These are phyloP conservation scores for Lathamus discolor DNA, from an alignment of 2,113 vertebrate species.

Conservation along the genomic window DNA sequence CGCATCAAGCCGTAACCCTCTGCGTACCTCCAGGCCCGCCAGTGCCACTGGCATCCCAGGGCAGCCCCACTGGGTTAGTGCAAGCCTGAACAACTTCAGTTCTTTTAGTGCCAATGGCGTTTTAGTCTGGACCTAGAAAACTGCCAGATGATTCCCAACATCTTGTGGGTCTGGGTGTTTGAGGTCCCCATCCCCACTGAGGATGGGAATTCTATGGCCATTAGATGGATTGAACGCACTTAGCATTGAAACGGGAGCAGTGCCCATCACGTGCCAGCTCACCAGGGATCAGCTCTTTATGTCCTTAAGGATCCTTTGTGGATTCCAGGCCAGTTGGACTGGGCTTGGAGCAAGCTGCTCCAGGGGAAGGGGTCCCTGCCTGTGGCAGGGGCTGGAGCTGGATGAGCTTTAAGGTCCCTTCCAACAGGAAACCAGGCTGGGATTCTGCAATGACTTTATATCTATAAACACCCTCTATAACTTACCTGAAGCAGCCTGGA, in stretches of 20 bases:
- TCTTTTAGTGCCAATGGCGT: fast-evolving
- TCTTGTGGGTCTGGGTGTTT: fast-evolving
- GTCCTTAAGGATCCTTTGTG: fast-evolving
- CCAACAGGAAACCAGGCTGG: background rate
- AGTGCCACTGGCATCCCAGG: fast-evolving
- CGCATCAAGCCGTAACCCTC: fast-evolving
- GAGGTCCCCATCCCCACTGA: fast-evolving
- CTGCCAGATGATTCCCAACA: fast-evolving
- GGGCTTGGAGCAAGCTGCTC: background rate
- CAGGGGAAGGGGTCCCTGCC: background rate
- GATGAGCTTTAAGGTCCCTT: background rate
- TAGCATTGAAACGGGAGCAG: fast-evolving
- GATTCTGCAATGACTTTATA: background rate
- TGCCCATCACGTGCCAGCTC: fast-evolving
- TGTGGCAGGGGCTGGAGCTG: background rate
- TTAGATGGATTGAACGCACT: fast-evolving
- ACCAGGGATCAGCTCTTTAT: fast-evolving
- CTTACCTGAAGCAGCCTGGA: background rate
- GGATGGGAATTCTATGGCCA: fast-evolving
- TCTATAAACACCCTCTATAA: fast-evolving
- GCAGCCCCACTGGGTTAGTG: fast-evolving
- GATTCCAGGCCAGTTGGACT: background rate
- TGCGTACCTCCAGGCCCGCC: background rate
- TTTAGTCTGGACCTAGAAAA: background rate
- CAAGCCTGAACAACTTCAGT: fast-evolving